Evolutionary conservation across 2,888 invertebrate species (phyloP), one percentile per base, ranked within the genome.

Genomic region (Lasius platythorax): DNA sequence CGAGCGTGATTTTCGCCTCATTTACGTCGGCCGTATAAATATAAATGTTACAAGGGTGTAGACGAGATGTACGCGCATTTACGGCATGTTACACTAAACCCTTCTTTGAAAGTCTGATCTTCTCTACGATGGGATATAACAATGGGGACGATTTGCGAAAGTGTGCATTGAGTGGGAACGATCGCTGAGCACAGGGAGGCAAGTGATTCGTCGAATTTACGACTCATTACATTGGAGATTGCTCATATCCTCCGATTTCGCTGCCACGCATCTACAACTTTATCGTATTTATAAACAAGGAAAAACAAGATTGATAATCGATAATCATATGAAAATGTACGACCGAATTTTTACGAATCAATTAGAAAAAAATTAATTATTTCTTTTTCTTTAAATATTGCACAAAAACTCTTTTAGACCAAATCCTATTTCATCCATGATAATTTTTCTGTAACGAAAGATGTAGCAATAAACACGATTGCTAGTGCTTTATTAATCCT

Each of bases 1-100:
- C 87, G 84, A 93, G 91, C 88, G 91, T 92, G 90, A 92, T 93
- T 92, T 91, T 92, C 92, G 87, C 90, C 88, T 90, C 90, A 90
- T 89, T 89, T 90, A 90, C 64, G 75, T 23, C 28, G 84, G 30
- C 63, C 67, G 33, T 83, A 67, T 87, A 89, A 86, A 90, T 86
- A 87, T 85, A 90, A 90, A 88, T 73, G 81, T 64, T 28, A 67
- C 61, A 82, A 64, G 67, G 75, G 58, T 33, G 79, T 37, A 64
- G 68, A 82, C 70, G 88, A 67, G 73, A 88, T 83, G 83, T 81
- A 78, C 63, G 85, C 46, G 79, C 86, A 70, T 85, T 89, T 83
- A 67, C 84, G 67, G 63, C 40, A 58, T 50, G 84, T 87, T 81
- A 82, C 87, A 76, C 68, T 83, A 79, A 89, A 79, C 79, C 78